Evolutionary conservation across 2,113 vertebrate genomes (phyloP), one percentile per base, ranked within the genome.

Genomic region (Mastomys natalensis): DNA sequence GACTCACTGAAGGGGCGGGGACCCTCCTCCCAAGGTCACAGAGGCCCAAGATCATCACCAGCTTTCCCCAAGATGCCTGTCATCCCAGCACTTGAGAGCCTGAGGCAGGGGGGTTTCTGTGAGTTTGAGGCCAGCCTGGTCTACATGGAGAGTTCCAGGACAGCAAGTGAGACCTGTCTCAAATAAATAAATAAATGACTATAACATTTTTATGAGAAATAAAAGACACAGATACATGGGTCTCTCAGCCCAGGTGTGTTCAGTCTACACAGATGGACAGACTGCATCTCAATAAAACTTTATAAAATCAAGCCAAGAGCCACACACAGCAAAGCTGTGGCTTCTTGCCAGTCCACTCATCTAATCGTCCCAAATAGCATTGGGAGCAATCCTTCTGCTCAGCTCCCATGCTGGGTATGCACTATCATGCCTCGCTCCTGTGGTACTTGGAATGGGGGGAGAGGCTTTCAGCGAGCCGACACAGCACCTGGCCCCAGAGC

Each of bases 241-340:
- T 53, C 74, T 53, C 74, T 40, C 21, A 15, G 78, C 80, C 34
- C 53, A 40, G 12, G 37, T n/a, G 4, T 26, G 6, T 12, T 26
- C 21, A 40, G 22, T 16, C 8, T 58, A n/a, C 37, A 31, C 4
- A 64, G 15, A 19, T 34, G 62, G 43, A n/a, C 0, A 7, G 72
- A 21, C 16, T 48, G 0, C 58, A 40, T 74, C 7, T 85, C 66
- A 82, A 78, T 91, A 82, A 93, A 94, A 86, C 77, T 94, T 90
- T 53, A 58, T 29, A 81, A 60, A 81, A 51, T 37, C 3, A 89
- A 58, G 34, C 64, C 11, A 31, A 5, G 55, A n/a, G 51, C 21
- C 2, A 0, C 17, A 34, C 37, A 40, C 72, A 48, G 81, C 40
- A 24, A 60, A 1, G 22, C 17, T 26, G 13, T 24, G 66, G 45